phyloP scores from a whole-genome alignment of 2,888 invertebrate species.

The Spisula solida region DNA sequence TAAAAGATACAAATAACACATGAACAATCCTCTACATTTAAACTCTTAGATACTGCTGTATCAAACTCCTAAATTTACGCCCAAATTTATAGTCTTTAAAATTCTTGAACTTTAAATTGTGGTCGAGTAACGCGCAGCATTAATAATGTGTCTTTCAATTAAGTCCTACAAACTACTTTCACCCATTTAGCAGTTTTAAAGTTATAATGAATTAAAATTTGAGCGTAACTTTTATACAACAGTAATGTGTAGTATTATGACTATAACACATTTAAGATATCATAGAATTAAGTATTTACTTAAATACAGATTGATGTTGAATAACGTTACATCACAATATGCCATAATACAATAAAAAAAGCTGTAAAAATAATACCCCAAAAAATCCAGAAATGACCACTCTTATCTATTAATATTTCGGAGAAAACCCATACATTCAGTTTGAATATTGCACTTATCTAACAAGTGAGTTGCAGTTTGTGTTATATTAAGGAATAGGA shows the following conservation, averaged over 20 bases:
- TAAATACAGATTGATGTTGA: not conserved
- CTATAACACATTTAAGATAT: not conserved
- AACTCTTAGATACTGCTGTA: not conserved
- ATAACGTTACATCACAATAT: not conserved
- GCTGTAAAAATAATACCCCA: not conserved
- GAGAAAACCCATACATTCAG: not conserved
- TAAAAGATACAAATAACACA: slow-evolving; percentile 2
- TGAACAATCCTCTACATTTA: not conserved
- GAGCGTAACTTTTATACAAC: no score
- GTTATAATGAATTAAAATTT: no score
- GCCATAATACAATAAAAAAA: not conserved
- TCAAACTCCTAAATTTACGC: no score
- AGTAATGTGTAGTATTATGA: not conserved
- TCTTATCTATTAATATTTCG: not conserved
- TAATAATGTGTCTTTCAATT: no score
- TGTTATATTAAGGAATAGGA: not conserved
- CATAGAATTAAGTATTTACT: not conserved
- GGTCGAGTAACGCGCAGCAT: no score
- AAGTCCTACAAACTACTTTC: no score
- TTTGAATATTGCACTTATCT: not conserved
- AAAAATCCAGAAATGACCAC: not conserved
- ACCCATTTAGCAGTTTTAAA: no score
- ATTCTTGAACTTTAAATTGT: no score
- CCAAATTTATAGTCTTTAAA: no score
- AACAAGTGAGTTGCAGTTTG: not conserved